Evolutionary conservation across 2,113 vertebrate species (phyloP), one percentile per base, ranked within the genome.

Genomic region (Colossoma macropomum): DNA sequence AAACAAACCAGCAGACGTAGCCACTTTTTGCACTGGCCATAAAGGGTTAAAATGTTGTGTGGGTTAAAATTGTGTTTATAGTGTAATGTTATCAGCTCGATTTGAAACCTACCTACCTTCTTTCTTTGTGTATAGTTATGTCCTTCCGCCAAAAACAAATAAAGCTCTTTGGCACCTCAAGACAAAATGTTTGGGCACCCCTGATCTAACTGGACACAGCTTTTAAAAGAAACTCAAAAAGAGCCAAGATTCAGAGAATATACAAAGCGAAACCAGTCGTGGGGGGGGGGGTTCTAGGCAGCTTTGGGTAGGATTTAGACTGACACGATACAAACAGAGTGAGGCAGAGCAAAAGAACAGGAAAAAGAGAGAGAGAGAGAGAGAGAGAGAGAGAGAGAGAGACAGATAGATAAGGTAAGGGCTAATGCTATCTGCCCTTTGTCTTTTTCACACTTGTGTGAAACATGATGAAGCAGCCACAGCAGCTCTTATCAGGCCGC

Each of bases 391-490:
- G 38, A 32, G 45, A 77, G 34, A 70, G 28, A 66, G 70, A 74
- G 10, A 28, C 56, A 45, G 13, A 45, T 30, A 70, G 77, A 70
- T 59, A 78, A 56, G 34, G n/a, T 9, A 25, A 50, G 54, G 16
- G 21, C 21, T 78, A 75, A 84, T 41, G 79, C 63, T 83, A 28
- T 75, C 69, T 50, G 69, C 63, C 68, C 54, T 73, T 84, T 77
- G 75, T 79, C 45, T 92, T 93, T 90, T 89, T 91, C 91, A 93
- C 86, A 86, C 90, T 89, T 81, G 68, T 86, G 87, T 87, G 89
- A 83, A 89, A 87, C 88, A 90, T 87, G 89, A 89, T 79, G 56
- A 91, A 85, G 80, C 84, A 76, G 88, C 85, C 89, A 90, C 90
- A 89, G 80, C 63, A 78, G 28, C 79, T 63, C 82, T 92, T 91